These are phyloP conservation scores for Xylocampa areola DNA, from an alignment of 2,888 invertebrate species.

Conservation along the genomic window DNA sequence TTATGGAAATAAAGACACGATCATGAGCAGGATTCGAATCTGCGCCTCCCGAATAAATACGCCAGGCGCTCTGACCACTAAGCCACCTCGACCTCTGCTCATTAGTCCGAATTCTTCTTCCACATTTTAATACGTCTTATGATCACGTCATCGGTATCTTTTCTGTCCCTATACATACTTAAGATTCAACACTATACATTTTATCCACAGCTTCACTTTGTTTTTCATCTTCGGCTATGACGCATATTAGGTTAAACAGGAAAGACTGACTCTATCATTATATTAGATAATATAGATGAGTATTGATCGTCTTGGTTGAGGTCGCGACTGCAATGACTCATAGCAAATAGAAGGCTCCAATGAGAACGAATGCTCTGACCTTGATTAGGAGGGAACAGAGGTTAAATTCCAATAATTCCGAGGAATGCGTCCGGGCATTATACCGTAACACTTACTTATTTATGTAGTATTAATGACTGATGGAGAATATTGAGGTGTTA, in stretches of 20 bases:
- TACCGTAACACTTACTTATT: not conserved
- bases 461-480: not conserved
- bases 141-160: too few relatives aligned
- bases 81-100: too few relatives aligned
- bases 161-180: too few relatives aligned
- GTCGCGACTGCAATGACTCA: slow-evolving; percentile 49
- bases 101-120: too few relatives aligned
- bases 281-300: slow-evolving; percentile 36
- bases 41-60: too few relatives aligned
- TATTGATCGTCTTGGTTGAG: slow-evolving; percentile 31
- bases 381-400: slow-evolving; percentile 5
- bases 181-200: too few relatives aligned
- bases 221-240: slow-evolving; percentile 26
- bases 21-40: too few relatives aligned
- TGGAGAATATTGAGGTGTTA: too few relatives aligned
- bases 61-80: too few relatives aligned
- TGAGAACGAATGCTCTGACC: slow-evolving; percentile 27
- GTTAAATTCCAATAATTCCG: slow-evolving; percentile 1
- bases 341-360: slow-evolving; percentile 40
- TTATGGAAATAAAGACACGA: too few relatives aligned
- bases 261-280: slow-evolving; percentile 16
- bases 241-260: slow-evolving; percentile 1
- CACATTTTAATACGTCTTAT: too few relatives aligned
- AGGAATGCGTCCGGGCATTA: not conserved
- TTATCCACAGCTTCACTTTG: too few relatives aligned